Conservation (phyloP, 2,888 invertebrate species). For the Tipula unca region DNA sequence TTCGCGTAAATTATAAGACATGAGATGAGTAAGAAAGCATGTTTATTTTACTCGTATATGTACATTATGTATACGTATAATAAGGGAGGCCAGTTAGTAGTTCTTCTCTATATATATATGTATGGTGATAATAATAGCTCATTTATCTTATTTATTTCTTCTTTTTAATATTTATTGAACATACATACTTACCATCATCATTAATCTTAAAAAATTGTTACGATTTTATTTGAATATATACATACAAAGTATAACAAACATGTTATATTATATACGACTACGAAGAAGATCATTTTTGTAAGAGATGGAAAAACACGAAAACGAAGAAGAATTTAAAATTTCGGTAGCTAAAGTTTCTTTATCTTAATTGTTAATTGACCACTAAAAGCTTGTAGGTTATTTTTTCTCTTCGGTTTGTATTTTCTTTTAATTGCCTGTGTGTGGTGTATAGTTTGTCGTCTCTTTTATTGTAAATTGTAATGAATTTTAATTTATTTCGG, state of each 20-base stretch:
- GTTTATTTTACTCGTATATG: too few species aligned
- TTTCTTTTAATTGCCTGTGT: background rate
- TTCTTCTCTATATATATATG: background rate
- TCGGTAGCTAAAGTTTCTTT: slow-evolving; percentile 17
- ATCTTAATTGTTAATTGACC: slow-evolving; percentile 18
- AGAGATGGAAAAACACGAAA: background rate
- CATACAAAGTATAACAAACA: background rate
- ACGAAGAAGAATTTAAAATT: background rate
- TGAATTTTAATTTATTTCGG: background rate
- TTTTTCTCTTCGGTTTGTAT: background rate
- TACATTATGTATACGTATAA: too few species aligned
- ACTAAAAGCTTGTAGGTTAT: slow-evolving; percentile 18
- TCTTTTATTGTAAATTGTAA: background rate
- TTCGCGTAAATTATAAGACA: background rate
- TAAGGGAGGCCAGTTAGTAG: background rate
- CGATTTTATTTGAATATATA: background rate
- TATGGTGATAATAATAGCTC: background rate
- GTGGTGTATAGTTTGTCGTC: background rate
- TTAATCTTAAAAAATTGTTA: background rate
- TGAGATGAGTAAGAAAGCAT: background rate
- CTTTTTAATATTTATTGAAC: background rate
- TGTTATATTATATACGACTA: background rate
- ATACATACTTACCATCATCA: background rate
- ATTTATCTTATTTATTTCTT: background rate
- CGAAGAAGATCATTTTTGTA: background rate